phyloP scores from a whole-genome alignment of 2,113 vertebrate species.

The Bufo bufo region DNA sequence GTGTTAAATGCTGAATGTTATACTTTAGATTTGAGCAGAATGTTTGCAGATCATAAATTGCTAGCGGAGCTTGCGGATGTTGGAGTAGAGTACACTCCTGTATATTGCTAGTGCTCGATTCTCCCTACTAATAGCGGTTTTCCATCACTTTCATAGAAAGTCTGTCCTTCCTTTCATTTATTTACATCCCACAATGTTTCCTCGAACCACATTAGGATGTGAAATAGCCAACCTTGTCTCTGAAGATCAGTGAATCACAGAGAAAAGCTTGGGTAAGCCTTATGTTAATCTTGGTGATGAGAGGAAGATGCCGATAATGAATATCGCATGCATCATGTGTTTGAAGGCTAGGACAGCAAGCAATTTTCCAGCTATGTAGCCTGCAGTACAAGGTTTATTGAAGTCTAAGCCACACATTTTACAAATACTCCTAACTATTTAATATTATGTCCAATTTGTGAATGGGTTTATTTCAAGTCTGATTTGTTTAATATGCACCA shows the following conservation, averaged over 20 bases:
- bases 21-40: too few species aligned
- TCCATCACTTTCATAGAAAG: neutral
- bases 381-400: neutral
- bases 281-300: conserved; percentile 34
- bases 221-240: neutral
- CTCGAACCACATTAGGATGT: neutral
- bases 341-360: neutral
- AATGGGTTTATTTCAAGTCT: neutral
- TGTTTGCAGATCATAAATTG: too few species aligned
- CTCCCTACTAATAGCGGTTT: neutral
- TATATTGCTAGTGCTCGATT: neutral
- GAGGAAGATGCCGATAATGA: neutral
- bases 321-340: neutral
- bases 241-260: neutral
- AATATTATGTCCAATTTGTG: neutral
- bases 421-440: neutral
- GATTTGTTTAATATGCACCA: neutral
- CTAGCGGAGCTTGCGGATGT: too few species aligned
- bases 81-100: neutral
- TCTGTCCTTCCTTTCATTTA: neutral
- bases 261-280: neutral
- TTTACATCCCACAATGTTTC: conserved; percentile 9
- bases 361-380: neutral
- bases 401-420: neutral
- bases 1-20: too few species aligned